These are phyloP conservation scores for Otocyon megalotis DNA, from an alignment of 2,113 vertebrate species.

Conservation along the genomic window DNA sequence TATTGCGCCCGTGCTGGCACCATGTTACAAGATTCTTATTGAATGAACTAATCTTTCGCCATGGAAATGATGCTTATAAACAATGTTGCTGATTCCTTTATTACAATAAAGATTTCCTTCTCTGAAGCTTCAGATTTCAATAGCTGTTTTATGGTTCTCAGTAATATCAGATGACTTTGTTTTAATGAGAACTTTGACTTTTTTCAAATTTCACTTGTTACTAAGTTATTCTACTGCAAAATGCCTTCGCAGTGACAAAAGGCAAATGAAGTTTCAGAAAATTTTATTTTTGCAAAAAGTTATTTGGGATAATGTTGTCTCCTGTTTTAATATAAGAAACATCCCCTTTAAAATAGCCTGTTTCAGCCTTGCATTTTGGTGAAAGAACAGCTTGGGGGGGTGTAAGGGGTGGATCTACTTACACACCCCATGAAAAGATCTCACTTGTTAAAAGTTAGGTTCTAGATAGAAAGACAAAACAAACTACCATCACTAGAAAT, in stretches of 20 bases:
- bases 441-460: not conserved
- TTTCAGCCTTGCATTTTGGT: conserved; percentile 20
- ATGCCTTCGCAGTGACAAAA: conserved; percentile 3
- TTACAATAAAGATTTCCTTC: conserved; percentile 77
- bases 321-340: not conserved
- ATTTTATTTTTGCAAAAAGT: conserved; percentile 41
- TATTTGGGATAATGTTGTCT: not conserved
- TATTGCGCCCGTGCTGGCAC: conserved; percentile 86
- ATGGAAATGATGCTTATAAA: conserved; percentile 83
- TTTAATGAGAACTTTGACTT: conserved; percentile 65
- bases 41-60: conserved; percentile 85
- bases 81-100: conserved; percentile 84
- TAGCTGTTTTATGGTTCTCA: conserved; percentile 64
- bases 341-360: not conserved
- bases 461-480: not conserved
- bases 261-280: conserved; percentile 49
- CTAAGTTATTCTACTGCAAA: conserved; percentile 25
- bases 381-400: not conserved
- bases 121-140: conserved; percentile 70
- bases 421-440: not conserved
- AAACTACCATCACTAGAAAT: not conserved
- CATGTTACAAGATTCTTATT: conserved; percentile 87
- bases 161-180: conserved; percentile 64
- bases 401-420: not conserved
- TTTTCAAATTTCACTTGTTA: conserved; percentile 54